These are phyloP conservation scores for Chaetodon trifasciatus DNA, from an alignment of 2,797 vertebrate species.

Conservation along the genomic window DNA sequence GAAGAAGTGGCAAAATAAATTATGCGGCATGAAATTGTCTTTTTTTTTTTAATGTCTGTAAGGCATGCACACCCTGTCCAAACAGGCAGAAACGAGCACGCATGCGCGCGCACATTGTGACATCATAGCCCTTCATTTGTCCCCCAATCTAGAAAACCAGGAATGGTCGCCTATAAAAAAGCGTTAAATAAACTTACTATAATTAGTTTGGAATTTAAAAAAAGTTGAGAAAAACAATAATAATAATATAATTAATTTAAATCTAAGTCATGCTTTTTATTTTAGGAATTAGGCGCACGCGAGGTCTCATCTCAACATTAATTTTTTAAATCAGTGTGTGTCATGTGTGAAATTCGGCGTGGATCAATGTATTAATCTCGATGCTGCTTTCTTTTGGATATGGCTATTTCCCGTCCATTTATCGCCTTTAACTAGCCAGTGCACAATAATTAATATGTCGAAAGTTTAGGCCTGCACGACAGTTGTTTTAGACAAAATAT, in stretches of 20 bases:
- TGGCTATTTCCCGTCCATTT: neutral
- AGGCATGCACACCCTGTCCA: constrained; percentile 19
- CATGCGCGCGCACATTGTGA: neutral
- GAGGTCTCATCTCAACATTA: neutral
- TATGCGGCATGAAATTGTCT: constrained; percentile 16
- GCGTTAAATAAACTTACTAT: neutral
- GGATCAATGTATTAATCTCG: neutral
- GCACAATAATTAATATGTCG: neutral
- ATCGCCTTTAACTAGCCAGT: neutral
- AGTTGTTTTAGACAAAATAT: neutral
- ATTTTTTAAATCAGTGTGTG: neutral
- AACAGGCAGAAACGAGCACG: neutral
- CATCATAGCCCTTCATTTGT: neutral
- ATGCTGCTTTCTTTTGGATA: neutral
- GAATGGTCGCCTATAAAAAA: neutral
- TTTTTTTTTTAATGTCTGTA: too few species aligned
- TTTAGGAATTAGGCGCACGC: neutral
- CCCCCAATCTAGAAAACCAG: neutral
- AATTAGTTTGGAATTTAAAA: neutral
- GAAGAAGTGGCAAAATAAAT: constrained; percentile 42
- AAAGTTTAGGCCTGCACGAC: neutral
- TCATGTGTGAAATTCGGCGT: neutral
- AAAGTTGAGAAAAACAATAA: neutral
- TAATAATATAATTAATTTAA: neutral
- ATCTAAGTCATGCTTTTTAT: neutral